Evolutionary conservation across 2,888 invertebrate genomes (phyloP).

Genomic region (Schizotus pectinicornis): DNA sequence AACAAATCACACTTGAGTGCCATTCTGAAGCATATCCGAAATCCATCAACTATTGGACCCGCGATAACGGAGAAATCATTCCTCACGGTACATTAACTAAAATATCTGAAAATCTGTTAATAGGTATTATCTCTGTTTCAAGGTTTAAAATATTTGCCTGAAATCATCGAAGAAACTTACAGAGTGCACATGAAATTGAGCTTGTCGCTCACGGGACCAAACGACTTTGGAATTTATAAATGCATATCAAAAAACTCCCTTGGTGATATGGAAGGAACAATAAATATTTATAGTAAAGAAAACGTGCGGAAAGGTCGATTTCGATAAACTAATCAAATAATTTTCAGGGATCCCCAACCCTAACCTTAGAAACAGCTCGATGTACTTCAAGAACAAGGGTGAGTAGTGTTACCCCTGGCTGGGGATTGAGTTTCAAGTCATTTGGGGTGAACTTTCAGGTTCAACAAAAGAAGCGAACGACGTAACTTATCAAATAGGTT

Average conservation of each 20-base stretch:
- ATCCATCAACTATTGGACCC: conserved; percentile 86
- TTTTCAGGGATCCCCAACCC: conserved; percentile 28
- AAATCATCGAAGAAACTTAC: conserved; percentile 72
- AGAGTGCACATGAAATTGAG: conserved; percentile 75
- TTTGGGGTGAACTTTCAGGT: conserved; percentile 19
- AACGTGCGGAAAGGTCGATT: no score
- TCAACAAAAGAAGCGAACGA: conserved; percentile 32
- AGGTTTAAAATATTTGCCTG: conserved; percentile 66
- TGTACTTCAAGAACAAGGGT: conserved; percentile 26
- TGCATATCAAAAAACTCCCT: conserved; percentile 77
- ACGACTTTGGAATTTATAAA: conserved; percentile 72
- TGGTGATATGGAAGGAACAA: conserved; percentile 75
- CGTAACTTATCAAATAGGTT: conserved; percentile 34
- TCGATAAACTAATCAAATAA: no score
- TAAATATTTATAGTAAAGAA: conserved; percentile 71
- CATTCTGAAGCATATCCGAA: conserved; percentile 85
- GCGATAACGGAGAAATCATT: conserved; percentile 76
- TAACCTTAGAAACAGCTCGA: conserved; percentile 20
- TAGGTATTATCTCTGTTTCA: conserved; percentile 5
- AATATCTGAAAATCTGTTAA: conserved; percentile 8
- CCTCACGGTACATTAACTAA: conserved; percentile 66
- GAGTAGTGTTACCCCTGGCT: not conserved
- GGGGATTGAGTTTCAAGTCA: no score
- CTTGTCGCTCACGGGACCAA: conserved; percentile 64
- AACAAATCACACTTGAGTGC: conserved; percentile 78